These are phyloP conservation scores for Papilio polytes DNA, from an alignment of 1,140 invertebrate genomes.

Conservation along the genomic window DNA sequence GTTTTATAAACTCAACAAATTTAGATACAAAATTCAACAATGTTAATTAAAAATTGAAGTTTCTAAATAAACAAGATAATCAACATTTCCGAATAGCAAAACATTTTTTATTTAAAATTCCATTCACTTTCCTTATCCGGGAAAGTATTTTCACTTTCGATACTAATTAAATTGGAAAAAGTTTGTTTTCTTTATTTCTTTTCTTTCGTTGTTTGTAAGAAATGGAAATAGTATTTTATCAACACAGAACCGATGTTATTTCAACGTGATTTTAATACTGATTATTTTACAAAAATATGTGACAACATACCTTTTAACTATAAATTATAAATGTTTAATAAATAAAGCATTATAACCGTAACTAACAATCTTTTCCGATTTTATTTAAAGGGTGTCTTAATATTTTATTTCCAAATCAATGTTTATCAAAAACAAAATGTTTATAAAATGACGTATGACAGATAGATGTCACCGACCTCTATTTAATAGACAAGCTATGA, in stretches of 20 bases:
- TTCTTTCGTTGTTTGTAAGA: slow-evolving; percentile 6
- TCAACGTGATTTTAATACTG: background rate
- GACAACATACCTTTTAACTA: background rate
- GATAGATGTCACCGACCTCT: background rate
- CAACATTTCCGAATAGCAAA: slow-evolving; percentile 5
- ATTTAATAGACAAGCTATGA: too few species aligned
- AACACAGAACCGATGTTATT: background rate
- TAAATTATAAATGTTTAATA: background rate
- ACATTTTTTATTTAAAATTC: slow-evolving; percentile 21
- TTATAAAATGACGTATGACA: background rate
- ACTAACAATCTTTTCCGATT: background rate
- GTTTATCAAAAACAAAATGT: background rate
- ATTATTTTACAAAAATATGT: background rate
- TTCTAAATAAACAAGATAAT: slow-evolving; percentile 21
- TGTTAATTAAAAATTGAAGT: slow-evolving; percentile 12
- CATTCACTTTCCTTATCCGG: background rate
- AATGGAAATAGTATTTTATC: slow-evolving; percentile 15
- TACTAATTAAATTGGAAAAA: background rate
- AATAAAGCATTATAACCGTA: background rate
- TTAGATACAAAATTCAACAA: background rate
- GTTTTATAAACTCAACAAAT: background rate
- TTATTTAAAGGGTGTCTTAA: background rate
- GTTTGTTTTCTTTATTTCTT: background rate
- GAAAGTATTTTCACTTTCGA: slow-evolving; percentile 9
- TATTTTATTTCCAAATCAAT: background rate